Evolutionary conservation across 2,797 vertebrate species (phyloP), one percentile per base, ranked within the genome.

Genomic region (Leptodactylus fallax): DNA sequence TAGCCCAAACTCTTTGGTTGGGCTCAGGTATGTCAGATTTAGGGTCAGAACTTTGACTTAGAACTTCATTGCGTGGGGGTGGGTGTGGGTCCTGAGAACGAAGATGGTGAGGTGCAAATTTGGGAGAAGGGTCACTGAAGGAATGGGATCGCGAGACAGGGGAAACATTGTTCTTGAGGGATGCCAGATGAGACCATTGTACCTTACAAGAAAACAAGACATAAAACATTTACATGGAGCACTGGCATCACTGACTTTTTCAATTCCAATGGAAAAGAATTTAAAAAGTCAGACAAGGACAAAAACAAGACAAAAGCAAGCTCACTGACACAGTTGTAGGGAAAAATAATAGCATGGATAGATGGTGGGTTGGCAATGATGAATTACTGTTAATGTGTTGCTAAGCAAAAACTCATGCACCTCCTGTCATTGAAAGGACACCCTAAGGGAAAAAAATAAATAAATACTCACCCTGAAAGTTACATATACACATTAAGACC

Each of bases 21-120:
- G 94, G 95, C 92, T 97, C 97, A 0, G 96, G 95, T 91, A 93
- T 91, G 87, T 95, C 94, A 90, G 95, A 96, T 95, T 95, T 96
- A 96, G 95, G 95, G 93, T 96, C 96, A 91, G 94, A 94, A 92
- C 93, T 96, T 91, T 96, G 94, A 95, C 86, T 94, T 90, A 96
- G 95, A 92, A 94, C 96, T 95, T 97, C 96, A 96, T 95, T 96
- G 95, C 95, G 96, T 95, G 96, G 95, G 94, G 96, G 94, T 94
- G 96, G 97, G 95, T 97, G 96, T 93, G 97, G 96, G 96, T 97
- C 96, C 95, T 99, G 98, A 96, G 97, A 96, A 92, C 97, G 97
- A 95, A 98, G 96, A 94, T 98, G 97, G 93, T 98, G 97, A 94
- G 98, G 97, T 96, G 97, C 95, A 96, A 97, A 97, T 95, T 95